Evolutionary conservation across 2,113 vertebrate genomes (phyloP), one percentile per base, ranked within the genome.

Genomic region (Microcebus lehilahytsara): DNA sequence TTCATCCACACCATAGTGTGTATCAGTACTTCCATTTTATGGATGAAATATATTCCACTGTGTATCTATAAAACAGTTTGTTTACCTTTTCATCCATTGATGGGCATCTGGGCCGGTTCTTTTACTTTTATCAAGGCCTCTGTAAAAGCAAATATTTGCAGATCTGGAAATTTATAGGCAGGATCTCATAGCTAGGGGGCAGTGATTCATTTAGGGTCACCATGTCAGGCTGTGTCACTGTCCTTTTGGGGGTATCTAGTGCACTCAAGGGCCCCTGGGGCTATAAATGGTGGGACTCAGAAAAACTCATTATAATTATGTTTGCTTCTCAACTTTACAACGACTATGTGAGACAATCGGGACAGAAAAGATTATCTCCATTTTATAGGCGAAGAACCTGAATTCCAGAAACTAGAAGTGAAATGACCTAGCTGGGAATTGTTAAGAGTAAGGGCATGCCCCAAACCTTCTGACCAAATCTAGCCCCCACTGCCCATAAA

Each of bases 101-200:
- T 53, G 51, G 42, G 14, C 77, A 3, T 92, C 80, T 51, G 60
- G 25, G 32, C n/a, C 27, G 14, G 4, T 14, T 42, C 62, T 69
- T 75, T 58, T 58, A 34, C 30, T 53, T 77, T 58, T 12, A 42
- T 32, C 72, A 42, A 91, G 74, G 42, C n/a, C 67, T 91, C 34
- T 72, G 13, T 53, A 69, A 83, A 92, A 93, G 74, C 27, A 89
- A 90, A 77, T 87, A 69, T 60, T 83, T 93, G 34, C 32, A 71
- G 51, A 69, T 77, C 23, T 84, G 53, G 71, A 93, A 1, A 49
- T 86, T 37, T 56, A 27, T 20, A 88, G 46, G 20, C 66, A 56
- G 13, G n/a, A 22, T 71, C 74, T 84, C 34, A 34, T 34, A 84
- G 8, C 30, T 11, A 81, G 30, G 5, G 40, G 6, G 7, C 69